Base-by-base conservation (phyloP, 2,888 invertebrate genomes). In the Temnothorax rugatulus region DNA sequence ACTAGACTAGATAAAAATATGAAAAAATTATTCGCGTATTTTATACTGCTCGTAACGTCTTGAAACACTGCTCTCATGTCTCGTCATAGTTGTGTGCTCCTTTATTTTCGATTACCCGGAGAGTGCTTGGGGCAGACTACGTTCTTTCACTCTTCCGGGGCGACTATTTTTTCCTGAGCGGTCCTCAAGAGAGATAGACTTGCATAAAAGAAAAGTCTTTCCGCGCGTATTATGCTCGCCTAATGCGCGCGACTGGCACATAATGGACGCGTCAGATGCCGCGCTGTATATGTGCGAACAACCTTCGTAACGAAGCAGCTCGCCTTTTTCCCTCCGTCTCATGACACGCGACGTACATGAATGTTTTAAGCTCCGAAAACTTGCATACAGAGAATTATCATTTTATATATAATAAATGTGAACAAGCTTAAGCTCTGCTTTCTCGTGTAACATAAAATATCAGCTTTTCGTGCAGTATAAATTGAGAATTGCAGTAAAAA, bases 181-280 rank as follows among this genome's bases (percentile, higher is more conserved):
- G 21, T 44, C 69, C 84, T 84, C 82, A 75, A 84, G 64, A 57
- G 73, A 34, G 61, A 50, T 73, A 73, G 83, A 66, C 38, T 44
- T 71, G 66, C 81, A 68, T 76, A 69, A 86, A 81, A 89, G 87
- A 87, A 88, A 86, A 82, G 82, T 54, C 86, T 82, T 83, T 76
- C 76, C 77, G 66, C 85, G 34, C 83, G 87, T 89, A 93, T 93
- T 93, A 93, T 93, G 88, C 89, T 90, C 86, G 89, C 84, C 89
- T 92, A 93, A 93, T 92, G 91, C 90, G 93, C 93, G 91, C 93
- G 92, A 90, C 89, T 90, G 83, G 74, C 73, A 87, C 90, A 92
- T 93, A 93, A 92, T 92, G 90, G 82, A 88, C 73, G 73, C 73
- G 73, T 84, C 87, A 84, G 84, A 76, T 57, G 59, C 73, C 84